Conservation (phyloP, 2,888 invertebrate genomes). For the Megastigmus dorsalis region DNA sequence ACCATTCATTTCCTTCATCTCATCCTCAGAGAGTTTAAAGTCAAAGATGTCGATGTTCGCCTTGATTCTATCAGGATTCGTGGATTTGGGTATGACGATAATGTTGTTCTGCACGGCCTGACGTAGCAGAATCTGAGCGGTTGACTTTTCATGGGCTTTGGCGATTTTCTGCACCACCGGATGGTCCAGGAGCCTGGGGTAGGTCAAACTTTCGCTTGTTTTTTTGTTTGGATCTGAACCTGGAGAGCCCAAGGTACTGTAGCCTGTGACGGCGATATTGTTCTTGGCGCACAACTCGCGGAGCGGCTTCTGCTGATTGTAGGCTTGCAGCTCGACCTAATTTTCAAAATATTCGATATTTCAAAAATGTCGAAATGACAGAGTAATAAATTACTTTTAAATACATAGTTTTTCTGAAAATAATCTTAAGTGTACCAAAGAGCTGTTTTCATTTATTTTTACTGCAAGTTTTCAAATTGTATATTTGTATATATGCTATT, state of each 20-base stretch:
- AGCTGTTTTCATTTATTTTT: too few relatives aligned
- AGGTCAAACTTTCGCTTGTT: not conserved
- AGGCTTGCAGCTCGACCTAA: constrained; percentile 85
- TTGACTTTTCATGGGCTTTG: constrained; percentile 77
- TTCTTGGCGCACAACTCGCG: constrained; percentile 79
- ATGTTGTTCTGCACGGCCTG: constrained; percentile 82
- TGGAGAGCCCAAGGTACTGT: constrained; percentile 83
- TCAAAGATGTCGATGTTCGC: constrained; percentile 83
- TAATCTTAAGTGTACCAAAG: too few relatives aligned
- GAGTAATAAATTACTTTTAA: too few relatives aligned
- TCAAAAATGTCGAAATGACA: too few relatives aligned
- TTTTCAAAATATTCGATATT: too few relatives aligned
- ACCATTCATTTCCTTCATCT: constrained; percentile 76
- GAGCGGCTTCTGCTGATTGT: constrained; percentile 83
- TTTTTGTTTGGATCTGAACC: constrained; percentile 67
- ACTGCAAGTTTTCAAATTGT: too few relatives aligned
- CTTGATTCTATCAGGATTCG: constrained; percentile 81
- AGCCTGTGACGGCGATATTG: constrained; percentile 82
- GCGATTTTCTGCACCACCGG: constrained; percentile 78
- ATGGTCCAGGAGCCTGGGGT: constrained; percentile 79
- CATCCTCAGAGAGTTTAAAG: constrained; percentile 78
- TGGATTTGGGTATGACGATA: constrained; percentile 86
- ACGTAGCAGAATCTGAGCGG: constrained; percentile 84
- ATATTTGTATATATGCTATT: too few relatives aligned
- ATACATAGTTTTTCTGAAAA: too few relatives aligned